Conservation (phyloP, 2,113 vertebrate genomes). For the Onychostruthus taczanowskii region DNA sequence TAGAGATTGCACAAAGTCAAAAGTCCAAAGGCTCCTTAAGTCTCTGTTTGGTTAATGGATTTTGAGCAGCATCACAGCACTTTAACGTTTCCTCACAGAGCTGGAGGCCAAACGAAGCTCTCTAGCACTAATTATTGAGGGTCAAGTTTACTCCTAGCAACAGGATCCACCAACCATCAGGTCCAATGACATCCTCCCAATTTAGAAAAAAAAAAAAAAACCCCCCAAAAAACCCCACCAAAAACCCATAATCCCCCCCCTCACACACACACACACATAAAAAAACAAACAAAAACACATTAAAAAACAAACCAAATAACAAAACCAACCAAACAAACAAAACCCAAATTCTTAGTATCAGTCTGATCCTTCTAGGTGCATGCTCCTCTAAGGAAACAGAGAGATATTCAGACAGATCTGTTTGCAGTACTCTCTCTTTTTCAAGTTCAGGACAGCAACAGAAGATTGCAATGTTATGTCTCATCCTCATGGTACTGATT, state of each 20-base stretch:
- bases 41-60: constrained; percentile 34
- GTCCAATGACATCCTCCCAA: background rate
- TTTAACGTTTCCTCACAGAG: constrained; percentile 6
- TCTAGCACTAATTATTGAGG: background rate
- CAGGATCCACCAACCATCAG: background rate
- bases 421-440: background rate
- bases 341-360: background rate
- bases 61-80: background rate
- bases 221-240: background rate
- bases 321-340: background rate
- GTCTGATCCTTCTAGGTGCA: background rate
- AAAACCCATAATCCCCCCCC: background rate
- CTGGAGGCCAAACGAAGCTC: background rate
- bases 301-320: background rate
- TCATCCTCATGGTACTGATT: rapidly evolving
- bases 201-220: background rate
- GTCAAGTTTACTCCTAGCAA: background rate
- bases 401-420: background rate
- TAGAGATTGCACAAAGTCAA: background rate
- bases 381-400: background rate
- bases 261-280: background rate
- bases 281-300: background rate
- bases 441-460: background rate
- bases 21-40: constrained; percentile 40
- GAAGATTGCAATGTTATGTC: background rate